Base-by-base conservation (phyloP, 2,113 vertebrate genomes). In the Hyla sarda region DNA sequence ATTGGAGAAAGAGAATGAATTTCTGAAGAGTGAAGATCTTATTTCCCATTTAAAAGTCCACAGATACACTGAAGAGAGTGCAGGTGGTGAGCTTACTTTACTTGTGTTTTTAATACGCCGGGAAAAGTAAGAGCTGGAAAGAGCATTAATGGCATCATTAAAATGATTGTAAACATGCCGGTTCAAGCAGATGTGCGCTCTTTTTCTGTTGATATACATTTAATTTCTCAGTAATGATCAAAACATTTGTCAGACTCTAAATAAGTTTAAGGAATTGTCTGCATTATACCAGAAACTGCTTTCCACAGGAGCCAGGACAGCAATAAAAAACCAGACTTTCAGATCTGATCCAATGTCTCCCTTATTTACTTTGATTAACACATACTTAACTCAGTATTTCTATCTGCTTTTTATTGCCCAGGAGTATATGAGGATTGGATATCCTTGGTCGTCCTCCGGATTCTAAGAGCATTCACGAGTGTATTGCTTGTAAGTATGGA, bases 101-200 rank as follows among this genome's bases (percentile, higher is more conserved):
- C 74, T 84, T 91, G 89, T 65, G 89, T 85, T 80, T 84, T 90
- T 89, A 90, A 88, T 92, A 87, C 37, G 58, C 85, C 82, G 82
- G 92, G 92, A 88, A 78, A 86, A 89, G 88, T 16, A 88, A 91
- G 81, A 76, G 79, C 89, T 88, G 89, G 91, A 91, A 91, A 88
- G 48, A 85, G 76, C 88, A 88, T 89, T 92, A 93, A 92, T 92
- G 82, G 91, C 88, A 90, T 90, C 92, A 91, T 93, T 93, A 93
- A 94, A 94, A 89, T 91, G 90, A 94, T 90, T 92, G 90, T 93
- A 93, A 92, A 92, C 92, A 93, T 94, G 89, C 88, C 88, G 89
- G 45, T 87, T 90, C 88, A 89, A 89, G 91, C 92, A 92, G 92
- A 91, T 90, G 91, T 89, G 86, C 90, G 88, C 52, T 91, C 92